phyloP scores from a whole-genome alignment of 2,113 vertebrate species.

The Calypte anna region DNA sequence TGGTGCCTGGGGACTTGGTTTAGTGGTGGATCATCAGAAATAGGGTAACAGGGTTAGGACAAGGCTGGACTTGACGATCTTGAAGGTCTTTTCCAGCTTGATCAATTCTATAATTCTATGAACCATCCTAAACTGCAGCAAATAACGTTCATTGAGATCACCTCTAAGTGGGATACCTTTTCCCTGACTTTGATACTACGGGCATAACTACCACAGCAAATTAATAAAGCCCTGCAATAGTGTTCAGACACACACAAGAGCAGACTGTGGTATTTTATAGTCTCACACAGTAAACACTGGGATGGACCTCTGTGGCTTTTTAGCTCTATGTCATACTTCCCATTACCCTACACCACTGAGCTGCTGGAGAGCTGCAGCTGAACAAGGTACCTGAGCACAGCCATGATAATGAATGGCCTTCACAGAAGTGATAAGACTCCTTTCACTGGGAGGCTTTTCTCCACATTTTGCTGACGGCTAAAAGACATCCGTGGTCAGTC shows the following conservation, averaged over 20 bases:
- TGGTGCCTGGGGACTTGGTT: too few relatives aligned
- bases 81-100: too few relatives aligned
- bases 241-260: neutral
- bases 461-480: neutral
- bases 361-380: neutral
- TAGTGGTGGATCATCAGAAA: too few relatives aligned
- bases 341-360: neutral
- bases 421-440: neutral
- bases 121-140: neutral
- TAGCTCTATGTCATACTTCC: neutral
- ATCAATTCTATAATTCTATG: too few relatives aligned
- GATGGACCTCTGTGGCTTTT: neutral
- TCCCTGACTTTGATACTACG: neutral
- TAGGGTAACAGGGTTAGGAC: too few relatives aligned
- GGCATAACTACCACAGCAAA: neutral
- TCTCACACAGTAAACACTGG: neutral
- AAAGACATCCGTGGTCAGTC: neutral
- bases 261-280: neutral
- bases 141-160: neutral
- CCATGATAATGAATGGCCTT: neutral
- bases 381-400: neutral
- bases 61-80: too few relatives aligned
- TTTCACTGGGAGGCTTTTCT: neutral
- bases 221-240: neutral
- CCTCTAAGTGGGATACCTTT: neutral